phyloP scores from a whole-genome alignment of 2,888 invertebrate species.

The Erebia palarica region DNA sequence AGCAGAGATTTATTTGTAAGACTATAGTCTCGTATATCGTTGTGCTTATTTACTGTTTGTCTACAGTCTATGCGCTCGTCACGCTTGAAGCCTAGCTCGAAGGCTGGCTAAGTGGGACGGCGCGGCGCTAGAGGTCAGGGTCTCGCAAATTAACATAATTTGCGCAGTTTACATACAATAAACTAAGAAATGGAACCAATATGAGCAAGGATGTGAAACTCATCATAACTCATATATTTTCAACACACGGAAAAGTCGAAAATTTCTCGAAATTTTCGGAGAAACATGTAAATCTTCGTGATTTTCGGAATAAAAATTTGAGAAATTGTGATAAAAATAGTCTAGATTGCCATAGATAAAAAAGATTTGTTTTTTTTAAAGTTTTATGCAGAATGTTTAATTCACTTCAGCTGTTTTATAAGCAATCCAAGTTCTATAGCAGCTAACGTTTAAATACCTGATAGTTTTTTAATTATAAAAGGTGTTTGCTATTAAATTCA shows the following conservation, averaged over 20 bases:
- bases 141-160: constrained; percentile 36
- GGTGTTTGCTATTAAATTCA: background rate
- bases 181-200: background rate
- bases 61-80: constrained; percentile 29
- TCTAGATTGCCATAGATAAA: too few relatives aligned
- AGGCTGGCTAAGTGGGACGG: constrained; percentile 40
- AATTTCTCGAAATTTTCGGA: too few relatives aligned
- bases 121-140: constrained; percentile 37
- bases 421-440: too few relatives aligned
- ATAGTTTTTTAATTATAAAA: background rate
- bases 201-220: background rate
- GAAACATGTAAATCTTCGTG: too few relatives aligned
- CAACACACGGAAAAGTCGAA: too few relatives aligned
- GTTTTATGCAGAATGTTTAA: too few relatives aligned
- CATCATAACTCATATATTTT: too few relatives aligned
- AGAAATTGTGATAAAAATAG: too few relatives aligned
- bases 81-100: constrained; percentile 31
- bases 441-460: background rate
- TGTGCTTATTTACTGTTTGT: constrained; percentile 64
- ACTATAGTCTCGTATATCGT: constrained; percentile 62
- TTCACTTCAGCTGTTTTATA: too few relatives aligned
- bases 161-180: constrained; percentile 18
- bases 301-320: too few relatives aligned
- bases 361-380: too few relatives aligned
- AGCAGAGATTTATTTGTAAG: background rate